Base-by-base conservation (phyloP, 2,113 vertebrate species). In the Corythoichthys intestinalis region DNA sequence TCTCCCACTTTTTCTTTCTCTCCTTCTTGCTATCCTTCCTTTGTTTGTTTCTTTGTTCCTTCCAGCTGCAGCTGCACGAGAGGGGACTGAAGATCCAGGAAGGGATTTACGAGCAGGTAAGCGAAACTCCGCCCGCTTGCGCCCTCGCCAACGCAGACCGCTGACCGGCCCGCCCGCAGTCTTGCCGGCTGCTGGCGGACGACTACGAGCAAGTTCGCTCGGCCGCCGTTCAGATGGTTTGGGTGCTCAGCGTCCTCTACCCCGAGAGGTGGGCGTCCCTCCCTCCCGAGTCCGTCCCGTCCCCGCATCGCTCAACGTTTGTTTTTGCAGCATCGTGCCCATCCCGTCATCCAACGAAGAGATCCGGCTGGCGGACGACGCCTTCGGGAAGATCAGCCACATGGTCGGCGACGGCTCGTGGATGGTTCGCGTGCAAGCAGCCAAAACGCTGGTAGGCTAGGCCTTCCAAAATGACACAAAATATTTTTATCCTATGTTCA, bases 131-230 rank as follows among this genome's bases (percentile, higher is more conserved):
- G 41, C 41, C 39, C 41, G 3, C 41, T 28, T 28, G 20, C 20
- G 20, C 41, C 41, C 41, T 5, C 41, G 4, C 6, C 41, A 5
- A 5, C 41, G 41, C 41, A 8, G 20, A 28, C 20, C 20, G 41
- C 41, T 44, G 41, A 44, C 41, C 41, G 60, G 10, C 61, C 7
- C 74, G 65, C 67, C 5, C 71, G 17, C 75, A 99, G 97, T 96
- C 95, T 58, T 99, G 97, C 85, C 92, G 95, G 76, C 84, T 98
- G 75, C 80, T 98, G 73, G 93, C 93, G 1, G 97, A 99, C 53
- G 97, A 99, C 70, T 98, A 96, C 0, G 96, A 99, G 77, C 97
- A 99, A 90, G 97, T 99, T 3, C 96, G 97, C n/a, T 98, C 97
- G 7, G 96, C 93, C 4, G 95, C 97, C 0, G 96, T 98, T 28